Percentiles rank a stretch among this genome's conserved stretches.
Evolutionary conservation across 2,888 invertebrate genomes (phyloP).

Genomic region (Synergus japonicus): DNA sequence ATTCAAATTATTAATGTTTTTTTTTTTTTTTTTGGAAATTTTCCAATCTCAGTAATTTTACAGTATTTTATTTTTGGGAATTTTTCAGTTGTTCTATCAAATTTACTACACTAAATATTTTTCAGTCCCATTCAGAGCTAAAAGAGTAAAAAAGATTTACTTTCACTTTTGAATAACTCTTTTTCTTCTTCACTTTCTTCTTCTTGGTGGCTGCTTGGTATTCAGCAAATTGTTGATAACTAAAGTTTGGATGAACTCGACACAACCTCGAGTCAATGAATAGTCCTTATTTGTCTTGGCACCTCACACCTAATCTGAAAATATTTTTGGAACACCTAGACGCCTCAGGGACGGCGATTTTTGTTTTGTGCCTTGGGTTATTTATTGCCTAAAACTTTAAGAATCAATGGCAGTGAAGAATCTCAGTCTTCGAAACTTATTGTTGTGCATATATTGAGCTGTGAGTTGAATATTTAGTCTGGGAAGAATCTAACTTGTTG

Average conservation of each 20-base stretch:
- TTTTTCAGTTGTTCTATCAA: background rate
- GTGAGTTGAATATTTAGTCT: background rate
- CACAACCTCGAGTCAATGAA: slow-evolving; percentile 6
- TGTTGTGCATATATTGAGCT: background rate
- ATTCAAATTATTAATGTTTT: no score
- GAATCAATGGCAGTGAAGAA: background rate
- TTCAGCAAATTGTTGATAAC: no score
- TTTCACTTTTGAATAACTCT: slow-evolving; percentile 4
- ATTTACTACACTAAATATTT: slow-evolving; percentile 10
- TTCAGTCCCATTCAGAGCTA: slow-evolving; percentile 29
- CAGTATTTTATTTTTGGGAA: no score
- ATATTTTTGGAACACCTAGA: slow-evolving; percentile 26
- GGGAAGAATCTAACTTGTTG: background rate
- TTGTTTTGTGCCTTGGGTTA: background rate
- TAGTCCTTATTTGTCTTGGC: slow-evolving; percentile 17
- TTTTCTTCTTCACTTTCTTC: no score
- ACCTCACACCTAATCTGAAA: slow-evolving; percentile 26
- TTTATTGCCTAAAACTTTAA: background rate
- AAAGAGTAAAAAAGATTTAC: slow-evolving; percentile 14
- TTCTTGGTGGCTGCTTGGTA: no score
- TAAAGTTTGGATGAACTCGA: background rate
- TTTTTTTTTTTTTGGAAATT: no score
- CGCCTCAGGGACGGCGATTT: slow-evolving; percentile 6
- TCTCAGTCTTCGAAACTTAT: background rate
- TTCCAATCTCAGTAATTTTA: no score